Conservation (phyloP, 2,113 vertebrate species). For the Pantherophis guttatus region DNA sequence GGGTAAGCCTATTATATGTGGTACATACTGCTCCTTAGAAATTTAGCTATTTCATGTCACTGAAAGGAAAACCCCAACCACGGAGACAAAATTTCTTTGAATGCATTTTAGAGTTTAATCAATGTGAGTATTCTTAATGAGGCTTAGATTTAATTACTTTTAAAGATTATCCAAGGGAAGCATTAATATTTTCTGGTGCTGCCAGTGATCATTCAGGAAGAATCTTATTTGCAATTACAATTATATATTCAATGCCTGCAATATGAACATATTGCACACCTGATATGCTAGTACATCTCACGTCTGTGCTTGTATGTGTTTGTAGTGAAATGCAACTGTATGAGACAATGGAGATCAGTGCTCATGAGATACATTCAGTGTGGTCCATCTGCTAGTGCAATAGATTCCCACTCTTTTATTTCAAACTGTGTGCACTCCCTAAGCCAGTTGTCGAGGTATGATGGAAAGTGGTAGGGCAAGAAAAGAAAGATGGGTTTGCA, state of each 20-base stretch:
- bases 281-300: neutral
- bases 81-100: neutral
- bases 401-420: neutral
- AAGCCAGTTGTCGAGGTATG: neutral
- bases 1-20: neutral
- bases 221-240: neutral
- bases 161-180: neutral
- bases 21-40: neutral
- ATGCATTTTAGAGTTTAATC: neutral
- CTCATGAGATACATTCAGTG: neutral
- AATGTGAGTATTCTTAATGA: neutral
- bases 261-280: neutral
- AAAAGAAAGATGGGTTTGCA: neutral
- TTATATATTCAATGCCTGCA: neutral
- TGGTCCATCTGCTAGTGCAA: neutral
- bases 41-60: neutral
- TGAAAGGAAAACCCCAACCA: neutral
- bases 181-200: neutral
- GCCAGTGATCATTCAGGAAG: neutral
- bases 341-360: neutral
- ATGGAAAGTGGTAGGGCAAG: neutral
- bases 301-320: neutral
- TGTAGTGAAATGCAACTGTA: neutral
- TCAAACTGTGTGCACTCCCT: neutral
- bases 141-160: neutral